Evolutionary conservation across 2,797 vertebrate species (phyloP).

Genomic region (Premnoplex brunnescens): DNA sequence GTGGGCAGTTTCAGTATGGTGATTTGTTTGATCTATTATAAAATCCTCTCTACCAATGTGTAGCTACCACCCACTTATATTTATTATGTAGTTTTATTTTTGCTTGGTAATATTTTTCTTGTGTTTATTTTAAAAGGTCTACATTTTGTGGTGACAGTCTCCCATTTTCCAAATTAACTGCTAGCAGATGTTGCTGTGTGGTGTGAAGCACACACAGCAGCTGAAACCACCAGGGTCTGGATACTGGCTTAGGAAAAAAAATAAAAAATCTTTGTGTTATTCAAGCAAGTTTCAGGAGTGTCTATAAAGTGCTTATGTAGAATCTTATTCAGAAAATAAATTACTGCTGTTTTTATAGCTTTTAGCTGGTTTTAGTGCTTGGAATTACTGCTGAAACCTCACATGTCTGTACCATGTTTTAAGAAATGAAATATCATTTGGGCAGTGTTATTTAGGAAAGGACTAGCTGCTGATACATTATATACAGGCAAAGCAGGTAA

Average conservation of each 20-base stretch:
- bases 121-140: slow-evolving; percentile 77
- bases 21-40: slow-evolving; percentile 40
- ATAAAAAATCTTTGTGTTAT: not conserved
- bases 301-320: slow-evolving; percentile 45
- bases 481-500: not conserved
- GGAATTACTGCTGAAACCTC: slow-evolving; percentile 56
- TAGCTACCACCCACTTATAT: slow-evolving; percentile 66
- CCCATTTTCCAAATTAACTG: slow-evolving; percentile 81
- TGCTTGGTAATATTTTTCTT: slow-evolving; percentile 73
- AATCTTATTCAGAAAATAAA: slow-evolving; percentile 63
- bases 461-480: not conserved
- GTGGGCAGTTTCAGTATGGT: not conserved
- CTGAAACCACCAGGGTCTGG: slow-evolving; percentile 60
- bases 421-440: slow-evolving; percentile 12
- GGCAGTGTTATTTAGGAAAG: not conserved
- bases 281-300: slow-evolving; percentile 45
- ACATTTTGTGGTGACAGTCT: slow-evolving; percentile 76
- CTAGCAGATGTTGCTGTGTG: slow-evolving; percentile 77
- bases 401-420: not conserved
- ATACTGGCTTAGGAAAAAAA: slow-evolving; percentile 24
- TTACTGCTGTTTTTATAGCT: slow-evolving; percentile 45
- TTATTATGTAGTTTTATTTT: slow-evolving; percentile 71
- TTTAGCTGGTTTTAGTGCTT: slow-evolving; percentile 38
- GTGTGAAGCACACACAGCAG: slow-evolving; percentile 61
- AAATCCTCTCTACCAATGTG: slow-evolving; percentile 17